These are phyloP conservation scores for Albula goreensis DNA, from an alignment of 2,113 vertebrate genomes.

Conservation along the genomic window DNA sequence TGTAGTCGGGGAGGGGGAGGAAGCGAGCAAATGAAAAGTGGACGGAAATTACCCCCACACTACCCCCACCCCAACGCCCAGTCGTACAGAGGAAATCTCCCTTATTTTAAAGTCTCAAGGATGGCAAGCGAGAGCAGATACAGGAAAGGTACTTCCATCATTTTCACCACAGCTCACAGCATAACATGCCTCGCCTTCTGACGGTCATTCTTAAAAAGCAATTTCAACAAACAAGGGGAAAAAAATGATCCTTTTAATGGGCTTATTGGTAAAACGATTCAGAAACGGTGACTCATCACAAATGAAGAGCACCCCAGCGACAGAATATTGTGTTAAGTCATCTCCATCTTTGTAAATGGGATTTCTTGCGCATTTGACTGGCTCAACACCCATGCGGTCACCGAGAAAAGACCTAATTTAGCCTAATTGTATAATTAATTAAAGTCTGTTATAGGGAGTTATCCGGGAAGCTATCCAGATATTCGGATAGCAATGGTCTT, in stretches of 20 bases:
- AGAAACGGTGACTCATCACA: background rate
- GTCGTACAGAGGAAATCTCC: too few species aligned
- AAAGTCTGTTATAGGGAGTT: background rate
- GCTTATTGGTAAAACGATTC: background rate
- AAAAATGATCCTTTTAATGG: background rate
- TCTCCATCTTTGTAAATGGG: background rate
- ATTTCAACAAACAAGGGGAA: background rate
- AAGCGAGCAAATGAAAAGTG: too few species aligned
- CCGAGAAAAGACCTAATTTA: background rate
- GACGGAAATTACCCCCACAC: too few species aligned
- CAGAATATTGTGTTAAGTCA: background rate
- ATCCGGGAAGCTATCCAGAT: background rate
- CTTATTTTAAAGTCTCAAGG: too few species aligned
- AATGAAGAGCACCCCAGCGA: background rate
- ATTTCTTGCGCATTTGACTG: background rate
- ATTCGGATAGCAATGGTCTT: background rate
- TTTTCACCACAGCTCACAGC: background rate
- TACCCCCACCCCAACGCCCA: too few species aligned
- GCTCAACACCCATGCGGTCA: background rate
- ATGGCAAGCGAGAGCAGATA: background rate
- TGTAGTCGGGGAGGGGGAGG: too few species aligned
- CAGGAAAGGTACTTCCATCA: background rate
- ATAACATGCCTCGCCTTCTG: background rate
- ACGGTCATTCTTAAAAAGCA: background rate
- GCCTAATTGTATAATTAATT: constrained; percentile 17